Evolutionary conservation across 2,113 vertebrate genomes (phyloP), one percentile per base, ranked within the genome.

Genomic region (Zootoca vivipara): DNA sequence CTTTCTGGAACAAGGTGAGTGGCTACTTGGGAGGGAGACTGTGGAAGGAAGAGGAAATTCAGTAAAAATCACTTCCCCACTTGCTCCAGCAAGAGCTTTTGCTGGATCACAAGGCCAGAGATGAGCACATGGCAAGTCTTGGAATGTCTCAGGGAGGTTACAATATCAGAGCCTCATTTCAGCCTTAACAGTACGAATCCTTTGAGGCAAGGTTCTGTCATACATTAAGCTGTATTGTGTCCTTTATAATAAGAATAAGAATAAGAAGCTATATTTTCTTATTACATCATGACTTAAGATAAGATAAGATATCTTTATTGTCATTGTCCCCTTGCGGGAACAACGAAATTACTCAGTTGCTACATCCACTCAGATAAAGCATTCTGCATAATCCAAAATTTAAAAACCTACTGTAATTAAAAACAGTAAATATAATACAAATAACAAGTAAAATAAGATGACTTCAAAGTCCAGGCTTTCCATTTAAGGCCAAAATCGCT

Each of bases 121-220:
- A 78, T 0, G 2, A 56, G 35, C 0, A 0, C 22, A 70, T 0
- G 0, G 38, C 15, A 87, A 62, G 12, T 77, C 65, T 28, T 38
- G n/a, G n/a, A n/a, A n/a, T 67, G 38, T 38, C 8, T 0, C 72
- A 78, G 30, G 20, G 28, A 20, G 1, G 67, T 83, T 86, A 87
- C 6, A 78, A 72, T 42, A 46, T 33, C 82, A 42, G 24, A 10
- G 3, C 74, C 77, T 83, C 30, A 52, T 72, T 20, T 30, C 67
- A 78, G 75, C 33, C 52, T 26, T 70, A 46, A 75, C 33, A 56
- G 0, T 67, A 46, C 38, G 7, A 93, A 65, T 73, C 72, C 52
- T 7, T 1, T 64, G 7, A 88, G 58, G 56, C 69, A 77, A 78
- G 26, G 81, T 77, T 65, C 62, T 24, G 35, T 46, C 7, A 3